These are phyloP conservation scores for Ypsolopha sequella DNA, from an alignment of 2,888 invertebrate genomes.

Conservation along the genomic window DNA sequence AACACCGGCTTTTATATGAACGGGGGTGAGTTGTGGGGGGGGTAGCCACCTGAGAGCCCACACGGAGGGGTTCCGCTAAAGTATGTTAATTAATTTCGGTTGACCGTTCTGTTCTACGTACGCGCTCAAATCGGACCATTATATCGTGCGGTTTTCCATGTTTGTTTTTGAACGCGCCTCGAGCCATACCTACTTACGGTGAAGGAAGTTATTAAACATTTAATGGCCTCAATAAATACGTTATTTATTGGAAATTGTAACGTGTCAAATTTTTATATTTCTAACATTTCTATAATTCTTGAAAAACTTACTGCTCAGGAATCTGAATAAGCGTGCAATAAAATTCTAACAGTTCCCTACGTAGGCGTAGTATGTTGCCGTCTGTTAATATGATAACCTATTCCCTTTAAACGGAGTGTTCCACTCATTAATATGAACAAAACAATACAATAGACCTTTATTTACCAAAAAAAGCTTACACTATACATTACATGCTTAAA, in stretches of 20 bases:
- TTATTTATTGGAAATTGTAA: neutral
- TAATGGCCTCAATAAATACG: neutral
- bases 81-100: slow-evolving; percentile 71
- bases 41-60: neutral
- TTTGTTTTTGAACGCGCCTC: slow-evolving; percentile 43
- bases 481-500: too few species aligned
- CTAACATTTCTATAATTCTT: neutral
- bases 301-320: neutral
- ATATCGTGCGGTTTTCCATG: slow-evolving; percentile 51
- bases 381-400: too few species aligned
- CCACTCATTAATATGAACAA: too few species aligned
- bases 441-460: too few species aligned
- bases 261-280: neutral
- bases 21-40: neutral
- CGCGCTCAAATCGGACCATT: slow-evolving; percentile 49
- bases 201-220: neutral
- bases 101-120: slow-evolving; percentile 53
- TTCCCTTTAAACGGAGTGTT: too few species aligned
- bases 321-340: neutral
- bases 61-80: slow-evolving; percentile 54
- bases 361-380: too few species aligned
- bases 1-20: neutral
- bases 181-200: neutral
- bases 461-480: too few species aligned
- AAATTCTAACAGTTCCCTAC: neutral